Evolutionary conservation across 2,888 invertebrate species (phyloP).

Genomic region (Desoria tigrina): DNA sequence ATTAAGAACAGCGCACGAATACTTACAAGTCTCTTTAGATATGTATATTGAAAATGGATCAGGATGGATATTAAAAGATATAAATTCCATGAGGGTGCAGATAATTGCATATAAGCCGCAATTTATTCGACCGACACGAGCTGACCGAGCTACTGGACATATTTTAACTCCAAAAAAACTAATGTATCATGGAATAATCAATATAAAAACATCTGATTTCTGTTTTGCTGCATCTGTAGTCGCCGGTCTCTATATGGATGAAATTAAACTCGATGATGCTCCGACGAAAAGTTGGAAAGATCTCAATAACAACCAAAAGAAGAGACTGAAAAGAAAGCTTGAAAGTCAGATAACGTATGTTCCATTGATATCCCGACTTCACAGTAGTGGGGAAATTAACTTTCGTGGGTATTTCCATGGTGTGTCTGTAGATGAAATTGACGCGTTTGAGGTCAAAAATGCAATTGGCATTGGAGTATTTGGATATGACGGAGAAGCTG

Average conservation of each 20-base stretch:
- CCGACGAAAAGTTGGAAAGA: too few relatives aligned
- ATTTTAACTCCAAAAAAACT: background rate
- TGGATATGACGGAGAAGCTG: background rate
- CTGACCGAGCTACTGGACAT: background rate
- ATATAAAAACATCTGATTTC: too few relatives aligned
- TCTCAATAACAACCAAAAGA: background rate
- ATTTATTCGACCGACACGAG: too few relatives aligned
- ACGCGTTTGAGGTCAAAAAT: background rate
- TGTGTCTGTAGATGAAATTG: background rate
- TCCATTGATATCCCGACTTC: background rate
- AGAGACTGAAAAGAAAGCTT: background rate
- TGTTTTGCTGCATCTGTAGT: too few relatives aligned
- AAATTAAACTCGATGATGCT: background rate
- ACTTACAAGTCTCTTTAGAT: background rate
- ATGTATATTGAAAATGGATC: too few relatives aligned
- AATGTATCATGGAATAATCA: background rate
- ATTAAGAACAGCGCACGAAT: too few relatives aligned
- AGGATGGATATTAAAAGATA: background rate
- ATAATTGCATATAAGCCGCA: background rate
- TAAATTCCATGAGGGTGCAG: background rate
- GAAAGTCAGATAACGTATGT: too few relatives aligned
- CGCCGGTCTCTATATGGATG: too few relatives aligned
- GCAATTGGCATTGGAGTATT: too few relatives aligned
- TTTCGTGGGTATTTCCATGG: background rate
- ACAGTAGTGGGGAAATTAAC: background rate